Evolutionary conservation across 2,888 invertebrate species (phyloP), one percentile per base, ranked within the genome.

Genomic region (Cecidostiba fungosa): DNA sequence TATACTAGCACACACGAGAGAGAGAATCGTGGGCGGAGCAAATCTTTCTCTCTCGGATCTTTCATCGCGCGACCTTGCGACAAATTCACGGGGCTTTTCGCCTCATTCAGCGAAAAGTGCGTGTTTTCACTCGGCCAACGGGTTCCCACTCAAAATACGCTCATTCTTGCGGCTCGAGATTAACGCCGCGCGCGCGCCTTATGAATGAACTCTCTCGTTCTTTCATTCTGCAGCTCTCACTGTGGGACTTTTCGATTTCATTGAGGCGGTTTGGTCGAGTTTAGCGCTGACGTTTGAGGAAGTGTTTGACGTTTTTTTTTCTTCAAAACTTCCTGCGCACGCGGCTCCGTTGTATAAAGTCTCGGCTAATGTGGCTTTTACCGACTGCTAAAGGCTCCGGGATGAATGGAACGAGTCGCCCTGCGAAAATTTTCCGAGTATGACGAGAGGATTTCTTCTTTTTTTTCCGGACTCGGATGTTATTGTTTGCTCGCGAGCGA

Each of bases 101-200:
- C 43, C 91, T 90, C 62, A 80, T 70, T 83, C 79, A 80, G 43
- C 74, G 79, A n/a, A 72, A 86, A 86, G 83, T 85, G 87, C 89
- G 89, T 91, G 91, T 92, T 92, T 92, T 92, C 90, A 87, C 89
- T 89, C 32, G 86, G 89, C 90, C 90, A 91, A 92, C 90, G 90
- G 90, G 89, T 89, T 89, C 88, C 88, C 86, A 88, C 88, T 89
- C 89, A 90, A 92, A 92, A 91, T 90, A 91, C 89, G 81, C 72
- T 79, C 88, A 89, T 91, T 90, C 88, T 89, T 77, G n/a, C 26
- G 73, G 73, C 12, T n/a, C 82, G 84, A 88, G 89, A 89, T 90
- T 89, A 89, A 88, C 88, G 85, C 86, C 50, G 73, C 62, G 77
- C 70, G 77, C 70, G 77, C 79, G 79, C 50, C 43, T 81, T 47